Conservation (phyloP, 2,888 invertebrate genomes). For the Piscicola geometra region DNA sequence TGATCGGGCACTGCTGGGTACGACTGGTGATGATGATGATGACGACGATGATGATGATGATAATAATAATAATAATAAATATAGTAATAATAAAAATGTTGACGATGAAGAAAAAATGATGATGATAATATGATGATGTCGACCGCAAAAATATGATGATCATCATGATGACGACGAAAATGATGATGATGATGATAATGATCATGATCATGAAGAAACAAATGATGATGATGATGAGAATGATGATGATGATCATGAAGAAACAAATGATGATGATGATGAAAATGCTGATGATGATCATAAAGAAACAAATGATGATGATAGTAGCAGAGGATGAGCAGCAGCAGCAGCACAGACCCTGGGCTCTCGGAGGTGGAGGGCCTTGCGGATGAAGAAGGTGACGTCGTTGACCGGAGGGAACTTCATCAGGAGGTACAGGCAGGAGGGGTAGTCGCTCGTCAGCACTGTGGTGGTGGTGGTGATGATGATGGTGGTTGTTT, state of each 20-base stretch:
- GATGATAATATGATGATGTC: too few species aligned
- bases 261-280: too few species aligned
- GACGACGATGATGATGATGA: too few species aligned
- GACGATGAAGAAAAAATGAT: too few species aligned
- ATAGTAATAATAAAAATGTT: too few species aligned
- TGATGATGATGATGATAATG: background rate
- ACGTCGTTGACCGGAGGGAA: conserved; percentile 67
- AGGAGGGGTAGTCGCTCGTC: conserved; percentile 64
- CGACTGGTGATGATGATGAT: conserved; percentile 48
- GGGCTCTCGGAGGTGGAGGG: conserved; percentile 60
- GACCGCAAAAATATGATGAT: conserved; percentile 20
- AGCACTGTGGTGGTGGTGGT: conserved; percentile 59
- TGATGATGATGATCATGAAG: too few species aligned
- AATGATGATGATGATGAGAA: too few species aligned
- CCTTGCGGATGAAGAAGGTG: conserved; percentile 63
- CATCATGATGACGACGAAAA: background rate
- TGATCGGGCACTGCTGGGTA: conserved; percentile 52
- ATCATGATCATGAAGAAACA: background rate
- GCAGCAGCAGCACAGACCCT: conserved; percentile 47
- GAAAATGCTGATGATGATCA: too few species aligned
- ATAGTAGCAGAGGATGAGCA: too few species aligned
- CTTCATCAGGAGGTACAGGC: conserved; percentile 66
- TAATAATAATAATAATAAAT: too few species aligned
- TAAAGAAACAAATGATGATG: too few species aligned
- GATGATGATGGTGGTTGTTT: background rate